Conservation (phyloP, 2,113 vertebrate species). For the Perca flavescens region DNA sequence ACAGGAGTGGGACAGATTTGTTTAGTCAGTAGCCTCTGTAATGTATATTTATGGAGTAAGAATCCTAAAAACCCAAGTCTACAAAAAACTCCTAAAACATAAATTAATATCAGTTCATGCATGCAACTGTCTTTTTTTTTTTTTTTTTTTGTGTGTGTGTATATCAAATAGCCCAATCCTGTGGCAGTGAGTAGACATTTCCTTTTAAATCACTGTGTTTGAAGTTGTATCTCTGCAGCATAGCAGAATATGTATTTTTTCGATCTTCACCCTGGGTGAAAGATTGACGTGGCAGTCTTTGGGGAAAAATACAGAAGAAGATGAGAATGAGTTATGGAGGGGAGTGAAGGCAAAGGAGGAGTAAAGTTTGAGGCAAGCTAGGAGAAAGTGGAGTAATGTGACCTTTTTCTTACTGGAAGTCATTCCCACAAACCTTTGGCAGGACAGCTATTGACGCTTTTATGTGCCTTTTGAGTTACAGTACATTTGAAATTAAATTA, state of each 20-base stretch:
- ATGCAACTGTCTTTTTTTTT: conserved; percentile 9
- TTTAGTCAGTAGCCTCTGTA: neutral
- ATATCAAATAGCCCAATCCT: neutral
- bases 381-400: conserved; percentile 42
- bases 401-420: conserved; percentile 46
- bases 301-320: neutral
- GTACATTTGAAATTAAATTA: conserved; percentile 58
- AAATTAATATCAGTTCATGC: neutral
- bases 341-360: conserved; percentile 13
- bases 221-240: neutral
- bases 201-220: neutral
- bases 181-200: conserved; percentile 4
- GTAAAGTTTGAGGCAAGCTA: conserved; percentile 1
- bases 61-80: neutral
- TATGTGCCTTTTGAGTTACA: conserved; percentile 24
- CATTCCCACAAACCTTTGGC: conserved; percentile 62
- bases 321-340: conserved; percentile 15
- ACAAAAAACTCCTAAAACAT: neutral
- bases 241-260: conserved; percentile 5
- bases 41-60: neutral
- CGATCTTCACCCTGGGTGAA: conserved; percentile 3
- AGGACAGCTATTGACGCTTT: conserved; percentile 35
- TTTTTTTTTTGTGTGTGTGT: conserved; percentile 18
- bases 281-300: conserved; percentile 10
- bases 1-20: neutral